Evolutionary conservation across 2,113 vertebrate genomes (phyloP).

Genomic region (Isichthys henryi): DNA sequence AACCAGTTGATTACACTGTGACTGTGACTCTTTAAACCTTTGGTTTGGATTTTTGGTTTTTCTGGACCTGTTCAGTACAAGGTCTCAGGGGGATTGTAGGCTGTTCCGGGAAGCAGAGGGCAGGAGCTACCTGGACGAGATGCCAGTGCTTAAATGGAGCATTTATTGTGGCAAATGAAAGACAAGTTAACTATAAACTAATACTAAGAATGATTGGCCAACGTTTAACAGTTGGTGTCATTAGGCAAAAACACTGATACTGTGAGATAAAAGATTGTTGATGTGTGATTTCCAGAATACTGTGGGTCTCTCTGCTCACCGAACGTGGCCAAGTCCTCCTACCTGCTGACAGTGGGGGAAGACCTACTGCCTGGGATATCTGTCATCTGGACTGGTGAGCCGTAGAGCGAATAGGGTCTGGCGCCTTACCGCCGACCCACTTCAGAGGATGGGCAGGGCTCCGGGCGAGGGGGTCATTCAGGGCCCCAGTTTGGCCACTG

Average conservation of each 20-base stretch:
- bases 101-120: background rate
- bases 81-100: background rate
- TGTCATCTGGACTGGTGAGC: slow-evolving; percentile 77
- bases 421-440: background rate
- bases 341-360: slow-evolving; percentile 68
- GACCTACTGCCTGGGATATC: slow-evolving; percentile 67
- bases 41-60: background rate
- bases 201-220: background rate
- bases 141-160: background rate
- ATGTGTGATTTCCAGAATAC: slow-evolving; percentile 56
- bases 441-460: background rate
- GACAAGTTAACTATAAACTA: background rate
- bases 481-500: background rate
- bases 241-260: background rate
- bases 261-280: background rate
- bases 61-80: background rate
- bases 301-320: slow-evolving; percentile 74
- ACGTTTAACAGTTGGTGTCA: background rate
- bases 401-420: background rate
- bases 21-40: background rate
- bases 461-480: background rate
- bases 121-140: background rate
- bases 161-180: background rate
- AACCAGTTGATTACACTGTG: background rate
- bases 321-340: slow-evolving; percentile 67